Base-by-base conservation (phyloP, 1,140 invertebrate genomes). In the Manduca sexta region DNA sequence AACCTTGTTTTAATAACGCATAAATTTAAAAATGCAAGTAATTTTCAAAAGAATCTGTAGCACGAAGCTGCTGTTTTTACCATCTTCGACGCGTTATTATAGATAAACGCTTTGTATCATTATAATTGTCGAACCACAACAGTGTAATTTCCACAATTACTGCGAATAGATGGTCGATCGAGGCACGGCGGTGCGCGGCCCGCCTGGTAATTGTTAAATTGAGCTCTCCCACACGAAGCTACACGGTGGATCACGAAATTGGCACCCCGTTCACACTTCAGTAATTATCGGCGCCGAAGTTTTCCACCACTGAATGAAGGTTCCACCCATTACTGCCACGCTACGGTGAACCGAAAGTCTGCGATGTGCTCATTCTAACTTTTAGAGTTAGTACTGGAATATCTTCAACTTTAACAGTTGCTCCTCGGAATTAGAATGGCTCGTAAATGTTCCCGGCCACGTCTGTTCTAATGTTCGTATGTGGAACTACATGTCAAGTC, bases 281-380 rank as follows among this genome's bases (percentile, higher is more conserved):
- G 59, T 64, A 84, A 81, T 84, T 80, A 78, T 73, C 71, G 74
- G 41, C 75, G 68, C 60, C 43, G 52, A 84, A 84, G 69, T 81
- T 83, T 83, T 64, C 66, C 60, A 69, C 59, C 64, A 66, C 57
- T 47, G 58, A 73, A 69, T 66, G 56, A 64, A 69, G 60, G 60
- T 65, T 65, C 60, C 41, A 64, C 43, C 67, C 61, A 64, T 73
- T 69, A 69, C 62, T 50, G 55, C 49, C 63, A 51, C 60, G 60
- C 55, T 56, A 64, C 60, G 65, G 61, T 62, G 43, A 44, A 46
- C 33, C 38, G 41, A 53, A 60, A 55, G 47, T 55, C 46, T 49
- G 12, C 52, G 34, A 52, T 51, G 45, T 46, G 45, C 48, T 44
- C 17, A 42, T 48, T 45, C 42, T 44, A 49, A 56, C 49, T 56